Base-by-base conservation (phyloP, 2,888 invertebrate species). In the Drosophila peninsularis region DNA sequence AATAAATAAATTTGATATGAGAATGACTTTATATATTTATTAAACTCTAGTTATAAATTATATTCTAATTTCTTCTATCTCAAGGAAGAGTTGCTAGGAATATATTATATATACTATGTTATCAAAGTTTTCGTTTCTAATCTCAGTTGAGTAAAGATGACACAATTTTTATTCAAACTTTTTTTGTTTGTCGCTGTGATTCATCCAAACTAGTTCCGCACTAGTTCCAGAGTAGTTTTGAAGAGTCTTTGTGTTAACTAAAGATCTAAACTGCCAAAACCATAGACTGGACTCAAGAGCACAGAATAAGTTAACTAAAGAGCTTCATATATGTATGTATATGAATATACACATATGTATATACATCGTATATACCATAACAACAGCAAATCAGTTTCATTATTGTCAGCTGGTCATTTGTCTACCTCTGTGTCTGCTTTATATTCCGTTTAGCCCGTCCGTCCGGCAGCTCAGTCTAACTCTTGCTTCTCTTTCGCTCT, bases 331-430 rank as follows among this genome's bases (percentile, higher is more conserved):
- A 57, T 30, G 49, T n/a, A 55, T 41, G 55, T 11, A 21, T 24
- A 30, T 30, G 2, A 30, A 5, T 30, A 3, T 13, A 19, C 32
- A 34, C 41, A 17, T n/a, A 45, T 34, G 4, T 52, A 9, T 21
- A 9, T 13, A 7, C 19, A 24, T 24, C 5, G 47, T 17, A 10
- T 27, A 32, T 50, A 37, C 45, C 55, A 52, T 39, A 75, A 58
- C 60, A 34, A 80, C 62, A 66, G 63, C 78, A 74, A 66, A 75
- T 75, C 69, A 63, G 82, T 84, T 82, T 84, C 72, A 72, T 82
- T 82, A 78, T 64, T 72, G 67, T 78, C 69, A 82, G 85, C 58
- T 75, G 88, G 72, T 85, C 79, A 84, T 87, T 87, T 84, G 80
- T 87, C 82, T 78, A 75, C 52, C 56, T 55, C 49, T 57, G 52